Base-by-base conservation (phyloP, 2,888 invertebrate genomes). In the Microplitis manilae region DNA sequence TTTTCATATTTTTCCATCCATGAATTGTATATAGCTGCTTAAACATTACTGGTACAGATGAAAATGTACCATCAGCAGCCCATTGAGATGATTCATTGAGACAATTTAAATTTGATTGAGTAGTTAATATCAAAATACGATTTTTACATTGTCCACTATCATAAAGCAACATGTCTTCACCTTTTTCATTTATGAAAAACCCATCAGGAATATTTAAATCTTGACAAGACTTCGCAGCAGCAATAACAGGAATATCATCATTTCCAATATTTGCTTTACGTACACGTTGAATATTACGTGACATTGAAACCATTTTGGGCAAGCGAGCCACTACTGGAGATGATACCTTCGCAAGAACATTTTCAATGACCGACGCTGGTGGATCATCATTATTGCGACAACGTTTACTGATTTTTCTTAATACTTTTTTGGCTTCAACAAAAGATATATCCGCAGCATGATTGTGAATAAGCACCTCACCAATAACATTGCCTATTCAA, bases 21-120 rank as follows among this genome's bases (percentile, higher is more conserved):
- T 70, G 76, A 20, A 76, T 70, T 8, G 65, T 70, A 62, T 76
- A 76, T 20, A 76, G 39, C 20, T 65, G 65, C 17, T 17, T 1
- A 13, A 76, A 76, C 60, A 76, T 64, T 15, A 2, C 17, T 8
- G 76, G 70, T 13, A 76, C 70, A 39, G 76, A 62, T 76, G 64
- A 68, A 13, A 76, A 76, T 9, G 76, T 71, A 13, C 76, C 70
- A 61, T 65, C 64, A 70, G 60, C 41, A 39, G 62, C 68, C 76
- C 76, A 76, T 15, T 7, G n/a, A 7, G 9, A 15, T 61, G 62
- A 70, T 41, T 13, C 13, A 8, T 17, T 17, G 39, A 76, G 62
- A 40, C 68, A 17, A 6, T 71, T 13, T 1, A 59, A 20, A 69
- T 76, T 76, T 40, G 64, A 30, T 41, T 70, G 62, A 13, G 76